Base-by-base conservation (phyloP, 1,140 invertebrate genomes). In the Octopus sinensis region DNA sequence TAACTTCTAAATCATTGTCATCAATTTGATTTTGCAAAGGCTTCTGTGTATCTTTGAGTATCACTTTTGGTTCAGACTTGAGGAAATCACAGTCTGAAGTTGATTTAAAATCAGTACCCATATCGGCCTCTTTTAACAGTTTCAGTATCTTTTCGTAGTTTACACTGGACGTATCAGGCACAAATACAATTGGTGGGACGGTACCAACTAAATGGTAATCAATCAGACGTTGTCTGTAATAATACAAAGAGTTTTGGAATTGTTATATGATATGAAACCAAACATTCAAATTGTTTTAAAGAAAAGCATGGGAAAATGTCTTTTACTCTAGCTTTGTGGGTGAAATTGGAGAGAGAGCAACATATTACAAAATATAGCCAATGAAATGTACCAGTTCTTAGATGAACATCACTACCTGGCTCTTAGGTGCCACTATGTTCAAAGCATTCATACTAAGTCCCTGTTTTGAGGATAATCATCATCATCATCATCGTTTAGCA, bases 11-110 rank as follows among this genome's bases (percentile, higher is more conserved):
- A 6, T n/a, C 5, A 17, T 73, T 73, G 17, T 73, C 68, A 17
- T 73, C 30, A 73, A 73, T 73, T 73, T 73, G 68, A n/a, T 73
- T 73, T 73, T 73, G 17, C 30, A 73, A 73, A n/a, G 68, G 30
- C 30, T 23, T 23, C 5, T 13, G 5, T 13, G 4, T 73, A 17
- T 17, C 5, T 73, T 73, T 73, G 5, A 23, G 30, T n/a, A 9
- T 7, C 5, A 73, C 5, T 73, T 73, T 13, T 7, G 68, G 68
- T 73, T 73, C 17, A 10, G 17, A 23, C 13, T 73, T 73, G 17
- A 73, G 6, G 0, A 73, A 23, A 73, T 73, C 13, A 6, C 6
- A 13, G 17, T 23, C 68, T 7, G 68, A 73, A 13, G 30, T 13
- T 17, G 17, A 5, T 6, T 73, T 17, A 3, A 13, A 6, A n/a